These are phyloP conservation scores for Condylostylus longicornis DNA, from an alignment of 1,140 invertebrate genomes.

Conservation along the genomic window DNA sequence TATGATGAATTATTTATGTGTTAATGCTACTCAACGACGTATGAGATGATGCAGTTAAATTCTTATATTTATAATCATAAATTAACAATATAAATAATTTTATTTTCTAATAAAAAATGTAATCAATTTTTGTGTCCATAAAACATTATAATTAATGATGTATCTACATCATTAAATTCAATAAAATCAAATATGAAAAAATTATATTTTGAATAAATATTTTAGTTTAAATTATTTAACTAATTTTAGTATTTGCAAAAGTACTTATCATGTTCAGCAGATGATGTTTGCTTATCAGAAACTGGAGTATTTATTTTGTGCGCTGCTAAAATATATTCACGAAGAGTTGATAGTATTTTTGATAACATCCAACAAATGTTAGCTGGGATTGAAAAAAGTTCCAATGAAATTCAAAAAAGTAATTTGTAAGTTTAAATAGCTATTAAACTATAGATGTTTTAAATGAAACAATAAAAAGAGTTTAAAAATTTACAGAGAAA, in stretches of 20 bases:
- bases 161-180: background rate
- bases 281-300: constrained; percentile 8
- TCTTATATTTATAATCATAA: background rate
- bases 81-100: background rate
- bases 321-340: constrained; percentile 7
- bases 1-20: background rate
- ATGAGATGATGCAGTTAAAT: background rate
- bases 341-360: constrained; percentile 9
- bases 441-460: background rate
- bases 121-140: background rate
- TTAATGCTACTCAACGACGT: background rate
- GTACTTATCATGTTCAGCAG: background rate
- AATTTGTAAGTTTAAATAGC: constrained; percentile 1
- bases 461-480: background rate
- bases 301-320: constrained; percentile 8
- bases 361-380: constrained; percentile 7
- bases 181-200: background rate
- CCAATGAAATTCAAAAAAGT: constrained; percentile 2
- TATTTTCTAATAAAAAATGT: background rate
- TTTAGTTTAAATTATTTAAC: background rate
- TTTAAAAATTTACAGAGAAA: background rate
- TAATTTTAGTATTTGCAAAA: background rate
- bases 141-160: background rate
- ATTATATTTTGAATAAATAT: background rate
- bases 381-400: background rate